Percentiles rank a stretch among this genome's conserved stretches.
Evolutionary conservation across 2,797 vertebrate genomes (phyloP).

Genomic region (Gorsachius magnificus): DNA sequence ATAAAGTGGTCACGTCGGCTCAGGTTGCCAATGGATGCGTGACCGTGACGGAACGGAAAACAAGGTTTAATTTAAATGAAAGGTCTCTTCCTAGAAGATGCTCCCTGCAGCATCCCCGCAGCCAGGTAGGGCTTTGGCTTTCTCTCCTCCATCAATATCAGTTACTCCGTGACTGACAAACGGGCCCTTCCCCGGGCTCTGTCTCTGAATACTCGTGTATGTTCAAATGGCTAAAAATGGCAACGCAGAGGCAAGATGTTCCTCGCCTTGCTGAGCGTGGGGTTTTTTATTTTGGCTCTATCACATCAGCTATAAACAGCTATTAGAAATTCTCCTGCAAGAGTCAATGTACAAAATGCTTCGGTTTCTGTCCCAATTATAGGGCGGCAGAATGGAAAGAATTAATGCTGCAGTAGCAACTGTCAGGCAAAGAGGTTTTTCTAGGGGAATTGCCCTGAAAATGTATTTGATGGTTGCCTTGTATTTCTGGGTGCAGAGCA

Average conservation of each 20-base stretch:
- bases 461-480: background rate
- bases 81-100: background rate
- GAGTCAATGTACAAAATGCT: background rate
- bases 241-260: background rate
- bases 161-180: background rate
- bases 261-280: background rate
- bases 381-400: background rate
- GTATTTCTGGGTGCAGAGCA: background rate
- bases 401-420: background rate
- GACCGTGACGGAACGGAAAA: background rate
- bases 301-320: background rate
- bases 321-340: background rate
- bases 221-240: background rate
- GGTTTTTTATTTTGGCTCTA: background rate
- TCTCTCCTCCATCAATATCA: background rate
- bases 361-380: background rate
- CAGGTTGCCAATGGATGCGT: no score
- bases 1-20: background rate
- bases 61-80: background rate
- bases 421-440: background rate
- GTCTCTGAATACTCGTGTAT: rapidly evolving
- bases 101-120: background rate
- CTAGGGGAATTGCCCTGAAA: background rate
- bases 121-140: background rate
- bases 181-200: background rate